phyloP scores from a whole-genome alignment of 1,140 invertebrate species.

The Drosophila burlai region DNA sequence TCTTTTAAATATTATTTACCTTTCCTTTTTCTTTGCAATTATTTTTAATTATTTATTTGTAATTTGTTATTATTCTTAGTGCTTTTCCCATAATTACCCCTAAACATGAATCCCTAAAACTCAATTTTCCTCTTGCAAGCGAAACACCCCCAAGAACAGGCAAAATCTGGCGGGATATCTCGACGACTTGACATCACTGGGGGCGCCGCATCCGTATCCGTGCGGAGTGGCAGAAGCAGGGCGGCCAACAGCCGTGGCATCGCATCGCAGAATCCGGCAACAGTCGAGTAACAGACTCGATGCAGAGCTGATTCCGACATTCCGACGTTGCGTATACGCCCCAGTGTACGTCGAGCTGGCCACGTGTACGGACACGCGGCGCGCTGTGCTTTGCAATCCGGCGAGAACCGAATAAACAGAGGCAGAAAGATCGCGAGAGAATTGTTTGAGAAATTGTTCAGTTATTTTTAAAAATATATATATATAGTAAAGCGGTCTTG shows the following conservation, averaged over 20 bases:
- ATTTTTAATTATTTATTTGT: too few species aligned
- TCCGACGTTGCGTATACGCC: constrained; percentile 25
- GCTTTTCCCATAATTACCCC: neutral
- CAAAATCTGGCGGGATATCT: constrained; percentile 8
- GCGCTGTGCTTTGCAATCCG: constrained; percentile 14
- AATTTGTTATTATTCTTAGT: too few species aligned
- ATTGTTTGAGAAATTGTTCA: neutral
- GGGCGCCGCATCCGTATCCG: constrained; percentile 16
- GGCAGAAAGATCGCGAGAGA: constrained; percentile 17
- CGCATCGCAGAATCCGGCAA: constrained; percentile 42
- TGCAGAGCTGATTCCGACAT: constrained; percentile 60
- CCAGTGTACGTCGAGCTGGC: constrained; percentile 73
- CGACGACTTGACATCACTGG: constrained; percentile 2
- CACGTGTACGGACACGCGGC: constrained; percentile 73
- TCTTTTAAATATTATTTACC: neutral
- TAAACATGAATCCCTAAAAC: neutral
- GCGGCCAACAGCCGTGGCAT: constrained; percentile 24
- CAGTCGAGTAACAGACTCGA: constrained; percentile 70
- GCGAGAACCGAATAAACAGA: constrained; percentile 3
- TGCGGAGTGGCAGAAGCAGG: constrained; percentile 5
- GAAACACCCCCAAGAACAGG: neutral
- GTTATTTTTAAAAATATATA: constrained; percentile 7
- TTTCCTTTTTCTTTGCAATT: too few species aligned
- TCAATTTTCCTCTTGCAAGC: neutral
- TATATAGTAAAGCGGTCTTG: neutral